These are phyloP conservation scores for Desmophyllum pertusum DNA, from an alignment of 92 coral and sea anemone genomes.

Conservation along the genomic window DNA sequence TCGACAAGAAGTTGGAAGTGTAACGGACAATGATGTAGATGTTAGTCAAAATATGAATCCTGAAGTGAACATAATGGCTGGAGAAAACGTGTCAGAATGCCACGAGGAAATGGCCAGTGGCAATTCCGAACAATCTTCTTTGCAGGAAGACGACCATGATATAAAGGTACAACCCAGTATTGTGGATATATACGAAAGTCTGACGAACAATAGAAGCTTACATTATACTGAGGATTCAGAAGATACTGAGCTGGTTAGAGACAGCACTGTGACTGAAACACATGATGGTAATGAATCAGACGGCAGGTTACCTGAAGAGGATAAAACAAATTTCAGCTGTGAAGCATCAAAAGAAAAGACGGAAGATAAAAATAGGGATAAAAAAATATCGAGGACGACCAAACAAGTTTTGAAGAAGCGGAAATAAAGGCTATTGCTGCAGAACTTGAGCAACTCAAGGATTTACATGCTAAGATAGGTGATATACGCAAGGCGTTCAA, in stretches of 20 bases:
- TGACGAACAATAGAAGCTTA: not conserved
- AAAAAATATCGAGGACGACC: not conserved
- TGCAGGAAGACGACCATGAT: not conserved
- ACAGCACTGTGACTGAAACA: not conserved
- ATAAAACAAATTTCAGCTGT: not conserved
- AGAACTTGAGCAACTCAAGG: slow-evolving; percentile 1
- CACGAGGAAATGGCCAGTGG: not conserved
- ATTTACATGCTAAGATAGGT: slow-evolving; percentile 8
- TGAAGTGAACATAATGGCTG: not conserved
- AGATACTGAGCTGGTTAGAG: not conserved
- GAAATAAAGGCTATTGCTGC: not conserved
- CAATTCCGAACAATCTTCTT: not conserved
- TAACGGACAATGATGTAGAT: not conserved
- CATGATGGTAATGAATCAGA: not conserved
- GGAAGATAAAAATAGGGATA: not conserved
- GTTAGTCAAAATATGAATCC: not conserved
- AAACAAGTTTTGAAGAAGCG: not conserved
- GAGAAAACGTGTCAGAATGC: not conserved
- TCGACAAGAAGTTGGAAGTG: not conserved
- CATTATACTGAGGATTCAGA: not conserved
- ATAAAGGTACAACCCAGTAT: not conserved
- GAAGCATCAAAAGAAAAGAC: not conserved
- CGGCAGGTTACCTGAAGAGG: not conserved
- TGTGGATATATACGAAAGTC: not conserved
- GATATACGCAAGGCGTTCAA: not conserved